Evolutionary conservation across 2,797 vertebrate species (phyloP).

Genomic region (Phoebastria nigripes): DNA sequence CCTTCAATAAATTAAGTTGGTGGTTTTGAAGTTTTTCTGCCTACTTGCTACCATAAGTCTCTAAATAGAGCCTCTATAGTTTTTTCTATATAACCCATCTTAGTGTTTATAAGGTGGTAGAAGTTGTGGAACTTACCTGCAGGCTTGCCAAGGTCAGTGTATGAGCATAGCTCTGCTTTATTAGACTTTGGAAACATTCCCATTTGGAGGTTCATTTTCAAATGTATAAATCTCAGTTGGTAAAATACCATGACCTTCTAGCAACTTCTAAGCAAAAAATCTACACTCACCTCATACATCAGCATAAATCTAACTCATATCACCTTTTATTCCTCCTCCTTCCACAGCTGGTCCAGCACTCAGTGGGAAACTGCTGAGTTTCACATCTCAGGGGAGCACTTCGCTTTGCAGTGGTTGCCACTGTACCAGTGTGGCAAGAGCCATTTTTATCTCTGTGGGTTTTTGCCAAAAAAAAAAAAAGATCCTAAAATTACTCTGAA

Average conservation of each 20-base stretch:
- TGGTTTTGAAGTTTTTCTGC: constrained; percentile 79
- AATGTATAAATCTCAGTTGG: constrained; percentile 70
- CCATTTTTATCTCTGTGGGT: neutral
- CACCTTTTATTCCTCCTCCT: constrained; percentile 60
- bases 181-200: constrained; percentile 78
- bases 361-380: constrained; percentile 43
- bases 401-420: constrained; percentile 21
- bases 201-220: constrained; percentile 74
- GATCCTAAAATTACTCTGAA: neutral
- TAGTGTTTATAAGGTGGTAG: constrained; percentile 82
- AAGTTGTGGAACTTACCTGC: constrained; percentile 78
- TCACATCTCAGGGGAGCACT: constrained; percentile 29
- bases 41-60: constrained; percentile 76
- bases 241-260: constrained; percentile 75
- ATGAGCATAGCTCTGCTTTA: constrained; percentile 77
- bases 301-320: constrained; percentile 63
- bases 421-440: neutral
- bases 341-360: constrained; percentile 8
- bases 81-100: constrained; percentile 78
- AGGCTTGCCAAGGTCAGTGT: constrained; percentile 75
- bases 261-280: constrained; percentile 67
- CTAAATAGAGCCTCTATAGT: constrained; percentile 76
- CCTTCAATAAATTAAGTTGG: constrained; percentile 79
- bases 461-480: neutral
- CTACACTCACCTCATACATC: constrained; percentile 71